Conservation (phyloP, 2,797 vertebrate genomes). For the Aselliscus stoliczkanus region DNA sequence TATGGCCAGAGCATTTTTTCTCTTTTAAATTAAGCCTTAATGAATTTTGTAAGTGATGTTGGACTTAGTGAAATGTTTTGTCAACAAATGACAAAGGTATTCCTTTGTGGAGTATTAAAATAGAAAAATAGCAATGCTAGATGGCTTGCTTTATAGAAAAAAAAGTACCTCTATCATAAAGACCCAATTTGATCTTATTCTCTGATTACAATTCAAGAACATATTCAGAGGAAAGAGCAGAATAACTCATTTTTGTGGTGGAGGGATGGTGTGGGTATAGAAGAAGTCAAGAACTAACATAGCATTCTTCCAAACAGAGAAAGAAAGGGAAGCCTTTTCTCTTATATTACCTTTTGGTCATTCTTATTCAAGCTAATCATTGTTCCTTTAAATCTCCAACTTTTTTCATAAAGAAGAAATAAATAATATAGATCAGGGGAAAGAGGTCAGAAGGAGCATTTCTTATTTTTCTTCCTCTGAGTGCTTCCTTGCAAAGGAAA, state of each 20-base stretch:
- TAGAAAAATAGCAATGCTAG: not conserved
- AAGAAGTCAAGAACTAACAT: not conserved
- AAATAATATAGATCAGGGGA: not conserved
- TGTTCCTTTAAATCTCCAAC: not conserved
- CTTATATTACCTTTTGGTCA: not conserved
- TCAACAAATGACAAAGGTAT: not conserved
- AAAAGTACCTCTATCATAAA: not conserved
- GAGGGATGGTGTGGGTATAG: not conserved
- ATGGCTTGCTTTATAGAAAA: not conserved
- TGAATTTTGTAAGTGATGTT: constrained; percentile 15
- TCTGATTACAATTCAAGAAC: not conserved
- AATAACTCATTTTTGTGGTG: not conserved
- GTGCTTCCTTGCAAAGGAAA: not conserved
- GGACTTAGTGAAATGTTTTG: constrained; percentile 31
- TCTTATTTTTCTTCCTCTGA: not conserved
- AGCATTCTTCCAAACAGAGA: not conserved
- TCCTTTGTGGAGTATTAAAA: constrained; percentile 33
- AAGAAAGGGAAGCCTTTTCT: not conserved
- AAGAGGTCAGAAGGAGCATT: not conserved
- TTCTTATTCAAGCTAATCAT: not conserved
- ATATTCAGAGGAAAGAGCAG: not conserved
- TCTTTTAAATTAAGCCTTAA: constrained; percentile 42
- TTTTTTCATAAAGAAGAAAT: not conserved
- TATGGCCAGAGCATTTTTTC: constrained; percentile 41
- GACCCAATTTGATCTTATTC: not conserved